Evolutionary conservation across 2,888 invertebrate genomes (phyloP).

Genomic region (Drosophila parthenogenetica): DNA sequence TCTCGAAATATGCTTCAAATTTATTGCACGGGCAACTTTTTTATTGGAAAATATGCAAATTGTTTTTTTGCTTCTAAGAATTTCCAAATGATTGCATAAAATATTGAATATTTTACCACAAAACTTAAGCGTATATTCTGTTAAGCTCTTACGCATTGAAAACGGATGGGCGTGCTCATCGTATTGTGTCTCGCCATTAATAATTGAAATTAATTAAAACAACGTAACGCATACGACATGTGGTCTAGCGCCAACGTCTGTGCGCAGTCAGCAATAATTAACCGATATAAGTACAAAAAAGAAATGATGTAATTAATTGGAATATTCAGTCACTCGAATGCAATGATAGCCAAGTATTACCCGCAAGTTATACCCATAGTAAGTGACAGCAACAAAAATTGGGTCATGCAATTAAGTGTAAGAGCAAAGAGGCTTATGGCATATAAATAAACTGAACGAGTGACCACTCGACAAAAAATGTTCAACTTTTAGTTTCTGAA

Average conservation of each 20-base stretch:
- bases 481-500: slow-evolving; percentile 12
- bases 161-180: neutral
- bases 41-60: slow-evolving; percentile 12
- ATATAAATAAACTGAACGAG: neutral
- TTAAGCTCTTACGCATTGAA: slow-evolving; percentile 1
- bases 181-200: slow-evolving; percentile 1
- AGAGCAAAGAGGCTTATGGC: neutral
- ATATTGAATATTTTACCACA: neutral
- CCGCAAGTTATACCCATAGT: neutral
- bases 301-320: slow-evolving; percentile 16
- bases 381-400: slow-evolving; percentile 1
- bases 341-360: neutral
- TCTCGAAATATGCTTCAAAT: slow-evolving; percentile 10
- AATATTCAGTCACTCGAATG: neutral
- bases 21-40: slow-evolving; percentile 7
- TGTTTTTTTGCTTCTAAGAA: slow-evolving; percentile 3
- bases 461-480: neutral
- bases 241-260: slow-evolving; percentile 5
- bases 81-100: neutral
- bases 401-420: slow-evolving; percentile 35
- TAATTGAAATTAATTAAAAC: slow-evolving; percentile 25
- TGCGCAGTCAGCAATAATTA: slow-evolving; percentile 29
- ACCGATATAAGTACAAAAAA: slow-evolving; percentile 20
- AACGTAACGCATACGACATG: slow-evolving; percentile 27
- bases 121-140: neutral